Base-by-base conservation (phyloP, 2,797 vertebrate genomes). In the Ctenopoma kingsleyae region DNA sequence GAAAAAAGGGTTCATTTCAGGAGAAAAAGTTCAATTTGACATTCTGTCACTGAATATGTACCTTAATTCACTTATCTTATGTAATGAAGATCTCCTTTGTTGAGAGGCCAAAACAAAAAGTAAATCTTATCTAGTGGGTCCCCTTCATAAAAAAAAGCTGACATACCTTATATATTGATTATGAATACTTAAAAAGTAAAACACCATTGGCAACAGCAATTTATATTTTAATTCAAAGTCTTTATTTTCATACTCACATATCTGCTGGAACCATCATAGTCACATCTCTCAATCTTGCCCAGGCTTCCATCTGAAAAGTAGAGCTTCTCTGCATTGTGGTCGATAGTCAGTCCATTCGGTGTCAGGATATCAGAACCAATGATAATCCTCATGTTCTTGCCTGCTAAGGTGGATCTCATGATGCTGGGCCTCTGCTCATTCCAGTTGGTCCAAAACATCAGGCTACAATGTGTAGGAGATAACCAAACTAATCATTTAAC, bases 381-480 rank as follows among this genome's bases (percentile, higher is more conserved):
- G 84, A 99, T 95, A 46, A 97, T 94, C 82, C 94, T 96, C 43
- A 97, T 94, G 87, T 96, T 99, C 74, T 95, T 97, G 51, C 98
- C 98, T 0, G 94, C 92, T 40, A 99, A 84, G 0, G 97, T 98
- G 49, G 97, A 95, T 85, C 97, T 95, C 96, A 99, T 98, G 87
- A 99, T 96, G 87, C 97, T 98, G 1, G 98, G 97, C 41, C 95
- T 94, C 67, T 99, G 98, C 84, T 99, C 98, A 20, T 99, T 99
- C 98, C 98, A 99, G 89, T 99, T 99, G 78, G 97, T 99, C 98
- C 98, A 99, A 91, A 99, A 99, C 97, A 99, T 98, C 88, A 99
- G 92, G 89, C 98, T 99, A 76, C 16, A 52, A 68, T 0, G 27
- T 2, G 30, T 22, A 35, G 38, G 12, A 2, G 15, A 64, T 9